Evolutionary conservation across 2,113 vertebrate species (phyloP), one percentile per base, ranked within the genome.

Genomic region (Hystrix cristata): DNA sequence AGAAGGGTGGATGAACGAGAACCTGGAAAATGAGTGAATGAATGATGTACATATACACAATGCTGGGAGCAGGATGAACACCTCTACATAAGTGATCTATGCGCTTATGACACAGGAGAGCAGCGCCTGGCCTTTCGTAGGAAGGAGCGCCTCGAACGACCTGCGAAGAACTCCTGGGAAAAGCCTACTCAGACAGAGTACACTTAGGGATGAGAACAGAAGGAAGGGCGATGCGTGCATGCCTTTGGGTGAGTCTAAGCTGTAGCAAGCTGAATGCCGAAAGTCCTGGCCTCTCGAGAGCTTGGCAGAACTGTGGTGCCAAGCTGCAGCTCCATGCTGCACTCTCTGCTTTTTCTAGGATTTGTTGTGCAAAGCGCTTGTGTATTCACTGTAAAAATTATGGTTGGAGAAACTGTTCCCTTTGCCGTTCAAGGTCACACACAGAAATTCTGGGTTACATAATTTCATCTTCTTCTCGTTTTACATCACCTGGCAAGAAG

Each of bases 141-240:
- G 21, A 87, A 88, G 10, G 23, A 74, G 34, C 4, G 31, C 34
- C 51, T 48, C 78, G 64, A 51, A 74, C 10, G 14, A 84, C 31
- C 83, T 86, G 31, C 43, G 46, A 95, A 86, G 51, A 93, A 34
- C 25, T 87, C 65, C 84, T 95, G 55, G n/a, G 23, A 62, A 64
- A 88, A 72, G 31, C 16, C 9, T n/a, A 65, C 19, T 16, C 31
- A 59, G 46, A 88, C 51, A 65, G 55, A 59, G 53, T 71, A 8
- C 38, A 53, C 69, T 81, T 69, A 23, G 2, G 48, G 55, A 91
- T 25, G 16, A 72, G 19, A 65, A 27, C 7, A 46, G 23, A 79
- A 57, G 19, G 53, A 82, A 79, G 18, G 43, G 29, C 19, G 34
- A 29, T 12, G 14, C 7, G 23, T 10, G 2, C 23, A 51, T 38